Evolutionary conservation across 2,888 invertebrate species (phyloP), one percentile per base, ranked within the genome.

Genomic region (Napeogenes sylphis): DNA sequence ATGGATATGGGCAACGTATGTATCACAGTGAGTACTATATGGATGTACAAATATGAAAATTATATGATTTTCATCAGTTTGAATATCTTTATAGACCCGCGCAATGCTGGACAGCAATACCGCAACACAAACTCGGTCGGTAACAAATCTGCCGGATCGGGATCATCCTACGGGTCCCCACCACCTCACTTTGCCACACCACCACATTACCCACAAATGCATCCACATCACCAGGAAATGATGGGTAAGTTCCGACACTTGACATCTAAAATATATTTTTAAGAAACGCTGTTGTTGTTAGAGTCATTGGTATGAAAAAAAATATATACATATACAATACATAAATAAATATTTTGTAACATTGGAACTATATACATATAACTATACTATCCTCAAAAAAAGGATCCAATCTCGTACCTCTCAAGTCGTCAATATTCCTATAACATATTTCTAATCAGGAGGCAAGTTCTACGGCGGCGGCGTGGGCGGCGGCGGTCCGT

Each of bases 401-500:
- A n/a, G n/a, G n/a, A n/a, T n/a, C n/a, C n/a, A n/a, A n/a, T n/a
- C n/a, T n/a, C n/a, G n/a, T n/a, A n/a, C 35, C 35, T 3, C 6
- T 35, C 4, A 4, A 6, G 35, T 35, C 35, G 6, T 4, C 35
- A 35, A 35, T 35, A 35, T 35, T 35, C 6, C 6, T 5, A 5
- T 35, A 35, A 35, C 35, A 35, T 35, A 6, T 35, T 6, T 35
- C 4, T 30, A 21, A 2, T 45, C 92, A 85, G 93, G 93, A 78
- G 94, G 93, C 82, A 95, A 95, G 81, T 95, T 93, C 91, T 95
- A 94, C 90, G 94, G 94, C 73, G 93, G 93, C 14, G 93, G 92
- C 68, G 94, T 91, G 74, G 93, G 82, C 71, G 92, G 85, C 62
- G 90, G 83, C 51, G 90, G 88, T 1, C 91, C 92, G 1, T 94